Evolutionary conservation across 2,113 vertebrate genomes (phyloP).

Genomic region (Fukomys damarensis): DNA sequence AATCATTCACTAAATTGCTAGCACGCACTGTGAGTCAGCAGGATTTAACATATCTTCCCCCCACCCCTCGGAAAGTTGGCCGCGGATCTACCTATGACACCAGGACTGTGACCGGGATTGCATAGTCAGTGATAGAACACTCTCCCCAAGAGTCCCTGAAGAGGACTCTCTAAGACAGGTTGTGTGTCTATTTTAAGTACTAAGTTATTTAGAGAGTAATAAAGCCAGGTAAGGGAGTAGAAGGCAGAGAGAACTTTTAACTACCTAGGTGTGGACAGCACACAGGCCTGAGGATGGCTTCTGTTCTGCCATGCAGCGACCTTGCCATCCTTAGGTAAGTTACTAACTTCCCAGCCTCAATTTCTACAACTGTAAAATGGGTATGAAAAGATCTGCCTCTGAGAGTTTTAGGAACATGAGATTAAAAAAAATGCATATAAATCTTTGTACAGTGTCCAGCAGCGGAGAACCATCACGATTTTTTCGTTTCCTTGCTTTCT

Average conservation of each 20-base stretch:
- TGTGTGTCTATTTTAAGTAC: not conserved
- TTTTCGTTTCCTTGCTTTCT: not conserved
- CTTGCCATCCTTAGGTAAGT: not conserved
- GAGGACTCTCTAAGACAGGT: not conserved
- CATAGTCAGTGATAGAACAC: not conserved
- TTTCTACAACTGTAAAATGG: not conserved
- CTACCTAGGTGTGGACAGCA: not conserved
- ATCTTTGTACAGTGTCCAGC: not conserved
- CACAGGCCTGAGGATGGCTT: not conserved
- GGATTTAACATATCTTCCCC: not conserved
- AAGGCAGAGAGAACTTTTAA: not conserved
- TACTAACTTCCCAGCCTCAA: not conserved
- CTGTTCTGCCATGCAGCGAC: not conserved
- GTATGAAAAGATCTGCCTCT: not conserved
- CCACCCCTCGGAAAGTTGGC: not conserved
- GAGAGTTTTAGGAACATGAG: not conserved
- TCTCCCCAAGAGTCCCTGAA: not conserved
- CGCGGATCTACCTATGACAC: not conserved
- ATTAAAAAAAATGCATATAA: not conserved
- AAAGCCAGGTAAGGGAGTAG: not conserved
- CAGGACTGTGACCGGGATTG: not conserved
- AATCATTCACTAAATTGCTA: not conserved
- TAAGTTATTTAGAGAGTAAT: not conserved
- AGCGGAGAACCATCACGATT: not conserved
- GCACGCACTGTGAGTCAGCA: not conserved